Evolutionary conservation across 2,888 invertebrate genomes (phyloP), one percentile per base, ranked within the genome.

Genomic region (Melinopterus prodromus): DNA sequence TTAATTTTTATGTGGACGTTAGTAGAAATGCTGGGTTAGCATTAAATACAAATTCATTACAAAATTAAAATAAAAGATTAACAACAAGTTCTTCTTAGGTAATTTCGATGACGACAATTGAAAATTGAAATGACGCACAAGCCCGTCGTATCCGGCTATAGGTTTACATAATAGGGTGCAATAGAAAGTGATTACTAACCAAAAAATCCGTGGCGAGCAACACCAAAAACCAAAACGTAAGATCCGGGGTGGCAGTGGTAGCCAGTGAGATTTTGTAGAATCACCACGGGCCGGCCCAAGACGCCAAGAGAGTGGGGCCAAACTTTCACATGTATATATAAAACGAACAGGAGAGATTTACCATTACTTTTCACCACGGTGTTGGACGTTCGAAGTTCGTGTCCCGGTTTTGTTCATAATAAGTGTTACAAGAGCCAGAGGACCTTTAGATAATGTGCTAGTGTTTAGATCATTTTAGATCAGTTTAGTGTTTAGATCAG

Each of bases 261-360:
- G 53, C 53, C 53, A 71, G 7, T 9, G 71, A 71, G 71, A 71
- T 16, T 71, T 71, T 71, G 71, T 71, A 71, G 74, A 74, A n/a
- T 6, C 74, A 35, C 37, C 74, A 9, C 35, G 36, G 16, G 53
- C 14, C 78, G 53, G 53, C 35, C 38, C 36, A 78, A 71, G 38
- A 71, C 38, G 9, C 36, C 38, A 77, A 84, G 84, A 87, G 87
- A 88, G 89, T 86, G 88, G 89, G 88, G 87, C 86, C 69, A 84
- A 88, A 89, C 89, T 89, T 89, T 89, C 89, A 89, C 89, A 87
- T 87, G 88, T 86, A 88, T 89, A 89, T 89, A 89, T 89, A 89
- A 88, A 89, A 89, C 87, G 88, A 88, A 88, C 87, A 86, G 87
- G 85, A 87, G 87, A 87, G 87, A 88, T 89, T 88, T 88, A 87